Base-by-base conservation (phyloP, 2,113 vertebrate genomes). In the Megaceryle torquata region DNA sequence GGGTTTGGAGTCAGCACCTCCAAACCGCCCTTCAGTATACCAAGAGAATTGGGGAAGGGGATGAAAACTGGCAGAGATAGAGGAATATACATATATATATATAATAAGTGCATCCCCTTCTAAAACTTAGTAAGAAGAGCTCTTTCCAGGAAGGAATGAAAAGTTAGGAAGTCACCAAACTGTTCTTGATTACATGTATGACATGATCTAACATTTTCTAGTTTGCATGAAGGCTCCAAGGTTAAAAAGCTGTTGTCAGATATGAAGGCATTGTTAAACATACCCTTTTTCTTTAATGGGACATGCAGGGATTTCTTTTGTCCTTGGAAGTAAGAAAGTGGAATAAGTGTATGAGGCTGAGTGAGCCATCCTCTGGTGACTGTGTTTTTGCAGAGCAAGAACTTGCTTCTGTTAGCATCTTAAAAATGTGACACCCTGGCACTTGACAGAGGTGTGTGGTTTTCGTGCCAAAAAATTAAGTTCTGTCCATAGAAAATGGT, bases 11-110 rank as follows among this genome's bases (percentile, higher is more conserved):
- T n/a, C n/a, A n/a, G n/a, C 46, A 29, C 20, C 33, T 74, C 31
- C 37, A 5, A 1, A 11, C 48, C 59, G 57, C 25, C 24, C 59
- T 44, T 67, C 35, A 39, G 17, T 5, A 1, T 39, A 5, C 31
- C 0, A 0, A 74, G 37, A 53, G 22, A 11, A 43, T 6, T n/a
- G n/a, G 14, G 18, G 65, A 21, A n/a, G 39, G 39, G 39, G 39
- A 44, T 82, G 67, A 80, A 76, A 88, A 26, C 39, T 94, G 35
- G 6, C 20, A 43, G 10, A 6, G 13, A 14, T 48, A 43, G n/a
- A 69, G 25, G 24, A 35, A 39, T 4, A 19, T 54, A 26, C 13
- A 39, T 41, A 64, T 18, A 33, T 56, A 39, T 3, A 19, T 28
- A 43, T 59, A 53, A 39, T 18, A 28, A 85, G 41, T 11, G 17